Base-by-base conservation (phyloP, 2,888 invertebrate species). In the Scaptomyza reducta region DNA sequence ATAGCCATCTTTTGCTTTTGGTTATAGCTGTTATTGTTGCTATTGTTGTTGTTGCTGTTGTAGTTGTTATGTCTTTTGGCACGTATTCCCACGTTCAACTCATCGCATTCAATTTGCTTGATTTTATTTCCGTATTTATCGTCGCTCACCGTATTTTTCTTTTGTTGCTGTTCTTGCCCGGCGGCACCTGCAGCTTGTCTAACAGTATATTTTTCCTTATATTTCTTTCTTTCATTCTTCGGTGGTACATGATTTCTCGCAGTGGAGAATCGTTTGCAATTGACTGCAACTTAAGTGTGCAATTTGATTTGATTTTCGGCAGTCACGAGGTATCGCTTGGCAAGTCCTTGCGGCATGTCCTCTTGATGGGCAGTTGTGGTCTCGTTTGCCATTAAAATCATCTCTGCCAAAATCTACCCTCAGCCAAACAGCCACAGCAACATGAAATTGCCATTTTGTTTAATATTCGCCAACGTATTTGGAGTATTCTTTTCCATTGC, bases 231-330 rank as follows among this genome's bases (percentile, higher is more conserved):
- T 44, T 6, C 14, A 18, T 41, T 40, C 35, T 41, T 13, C 11
- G 47, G 41, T 40, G 50, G 51, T 49, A 57, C 57, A 57, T 54
- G 68, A 84, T 81, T 74, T 75, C 61, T 77, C 63, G 57, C 66
- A 72, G 40, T 71, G 59, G 33, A 42, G 41, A n/a, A 16, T 33
- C 49, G 54, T 54, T 65, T 84, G 87, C 85, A 82, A 87, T 76
- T 83, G 82, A 87, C 77, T 87, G 82, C 82, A 84, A 75, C 84
- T 87, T 82, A 77, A 87, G 82, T 79, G 78, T 74, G 77, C 82
- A 81, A 78, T 81, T 87, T 87, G 88, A 84, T 88, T 84, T 84
- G 84, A 86, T 85, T 83, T 90, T 80, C 72, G 62, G 61, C 74
- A 77, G 73, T 74, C 71, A 58, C 56, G 50, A 45, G 38, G 59